Evolutionary conservation across 2,797 vertebrate species (phyloP), one percentile per base, ranked within the genome.

Genomic region (Arvicola amphibius): DNA sequence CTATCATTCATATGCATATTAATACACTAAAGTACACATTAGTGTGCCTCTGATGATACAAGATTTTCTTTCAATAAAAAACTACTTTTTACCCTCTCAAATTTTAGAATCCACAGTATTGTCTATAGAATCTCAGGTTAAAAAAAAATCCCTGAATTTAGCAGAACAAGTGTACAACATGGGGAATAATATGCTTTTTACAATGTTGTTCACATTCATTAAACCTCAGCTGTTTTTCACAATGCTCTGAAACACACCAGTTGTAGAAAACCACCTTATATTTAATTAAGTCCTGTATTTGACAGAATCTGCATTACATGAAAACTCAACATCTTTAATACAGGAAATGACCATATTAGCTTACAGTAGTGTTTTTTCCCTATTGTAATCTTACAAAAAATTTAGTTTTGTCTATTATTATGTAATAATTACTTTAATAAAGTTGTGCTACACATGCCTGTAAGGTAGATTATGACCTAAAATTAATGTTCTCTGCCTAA

Each of bases 131-230:
- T 40, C 71, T 78, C 46, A 63, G 5, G 25, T 29, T 21, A 83
- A 85, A 89, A 65, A 23, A 48, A 14, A 83, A 25, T 69, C 43
- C 81, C 78, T 73, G 53, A 43, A 23, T 85, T 80, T 46, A 83
- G 34, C 53, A 90, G 34, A 56, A 5, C 48, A 48, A 95, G 23
- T 27, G 37, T n/a, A 91, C 6, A 59, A 5, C 51, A 77, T 10
- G 1, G 4, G 16, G 48, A n/a, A 46, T 19, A 73, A 80, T 61
- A n/a, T n/a, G 25, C 29, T 92, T 90, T 89, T 89, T 61, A 48
- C 2, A 29, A 84, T 94, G 29, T 92, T 90, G 69, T 77, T 87
- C 88, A 92, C 32, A 46, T 91, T 90, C 88, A 53, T 87, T 95
- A 53, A 32, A 69, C 40, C 78, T 86, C 25, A 29, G 37, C 21